Evolutionary conservation across 2,888 invertebrate species (phyloP).

Genomic region (Chymomyza amoena): DNA sequence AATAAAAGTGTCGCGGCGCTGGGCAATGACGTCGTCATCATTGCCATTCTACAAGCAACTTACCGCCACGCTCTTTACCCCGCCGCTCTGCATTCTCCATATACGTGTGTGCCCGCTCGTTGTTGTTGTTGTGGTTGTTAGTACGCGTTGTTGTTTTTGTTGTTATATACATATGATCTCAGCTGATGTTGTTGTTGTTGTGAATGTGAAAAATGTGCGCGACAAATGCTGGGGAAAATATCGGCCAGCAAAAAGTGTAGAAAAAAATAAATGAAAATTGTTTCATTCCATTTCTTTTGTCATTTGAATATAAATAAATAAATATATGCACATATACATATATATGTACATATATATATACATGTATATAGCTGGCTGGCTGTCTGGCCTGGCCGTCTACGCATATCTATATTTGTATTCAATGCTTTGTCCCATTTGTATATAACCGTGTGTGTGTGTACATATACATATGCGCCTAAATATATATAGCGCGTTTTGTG

Average conservation of each 20-base stretch:
- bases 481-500: background rate
- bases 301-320: slow-evolving; percentile 70
- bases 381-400: background rate
- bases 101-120: background rate
- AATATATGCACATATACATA: slow-evolving; percentile 19
- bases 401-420: slow-evolving; percentile 1
- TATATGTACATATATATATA: too few relatives aligned
- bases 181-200: slow-evolving; percentile 18
- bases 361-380: background rate
- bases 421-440: background rate
- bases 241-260: slow-evolving; percentile 24
- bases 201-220: slow-evolving; percentile 70
- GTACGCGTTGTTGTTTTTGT: slow-evolving; percentile 15
- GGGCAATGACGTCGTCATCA: slow-evolving; percentile 49
- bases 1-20: background rate
- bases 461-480: slow-evolving; percentile 20
- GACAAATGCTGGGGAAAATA: slow-evolving; percentile 54
- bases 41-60: background rate
- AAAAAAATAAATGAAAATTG: slow-evolving; percentile 49
- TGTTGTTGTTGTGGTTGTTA: slow-evolving; percentile 15
- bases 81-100: background rate
- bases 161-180: slow-evolving; percentile 17
- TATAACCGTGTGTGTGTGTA: slow-evolving; percentile 2
- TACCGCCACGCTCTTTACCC: too few relatives aligned
- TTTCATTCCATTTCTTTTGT: slow-evolving; percentile 69